Base-by-base conservation (phyloP, 2,888 invertebrate genomes). In the Eumerus sabulonum region DNA sequence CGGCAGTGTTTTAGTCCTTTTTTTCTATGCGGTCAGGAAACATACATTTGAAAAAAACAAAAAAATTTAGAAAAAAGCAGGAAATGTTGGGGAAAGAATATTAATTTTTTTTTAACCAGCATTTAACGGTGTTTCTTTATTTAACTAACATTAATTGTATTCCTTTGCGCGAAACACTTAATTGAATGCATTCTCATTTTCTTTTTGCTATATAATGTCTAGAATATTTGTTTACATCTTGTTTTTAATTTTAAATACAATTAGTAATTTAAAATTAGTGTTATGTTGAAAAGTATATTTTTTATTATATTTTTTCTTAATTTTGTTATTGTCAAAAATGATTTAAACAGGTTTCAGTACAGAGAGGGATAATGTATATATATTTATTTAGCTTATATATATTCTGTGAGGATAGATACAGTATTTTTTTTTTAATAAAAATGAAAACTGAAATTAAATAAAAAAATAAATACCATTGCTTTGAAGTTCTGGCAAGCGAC, bases 311-410 rank as follows among this genome's bases (percentile, higher is more conserved):
- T 76, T 74, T 56, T 60, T 57, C 67, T 68, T 60, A 42, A 50
- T 38, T 19, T 73, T 79, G 62, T 83, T 84, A 83, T 84, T 84
- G 83, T 84, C 83, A 83, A 83, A 81, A 84, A 83, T 77, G 71
- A 83, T 84, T 83, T 82, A 82, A 82, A 82, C 76, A 82, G 81
- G 68, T 68, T 82, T 82, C 82, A 74, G 70, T 76, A 77, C 70
- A 73, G 76, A 68, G 70, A 57, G 44, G 59, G 63, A 68, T 66
- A 50, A 56, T 54, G 7, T 27, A 4, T 27, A 27, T 27, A 27
- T 27, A 4, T 27, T 27, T 27, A 27, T 27, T 4, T 27, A 27
- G 27, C 27, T 27, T 27, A 27, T 2, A 27, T 11, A 40, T 40
- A 56, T 66, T 59, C 44, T 47, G 17, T 57, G 59, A 44, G 9